Conservation (phyloP, 2,797 vertebrate species). For the Pangasius mekongensis region DNA sequence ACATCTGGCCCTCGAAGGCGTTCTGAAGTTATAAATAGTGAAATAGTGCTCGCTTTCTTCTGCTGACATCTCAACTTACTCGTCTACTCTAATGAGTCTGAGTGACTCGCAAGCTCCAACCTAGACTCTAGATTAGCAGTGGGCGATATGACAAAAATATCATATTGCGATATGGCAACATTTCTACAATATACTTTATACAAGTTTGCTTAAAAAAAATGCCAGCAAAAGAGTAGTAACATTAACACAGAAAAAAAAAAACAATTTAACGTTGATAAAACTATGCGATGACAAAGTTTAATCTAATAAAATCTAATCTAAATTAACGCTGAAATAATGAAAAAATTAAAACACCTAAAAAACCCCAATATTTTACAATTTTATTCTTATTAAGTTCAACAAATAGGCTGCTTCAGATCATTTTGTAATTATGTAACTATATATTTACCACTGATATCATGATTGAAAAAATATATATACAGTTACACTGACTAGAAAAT, state of each 20-base stretch:
- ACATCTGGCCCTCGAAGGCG: constrained; percentile 12
- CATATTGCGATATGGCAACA: neutral
- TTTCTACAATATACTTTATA: neutral
- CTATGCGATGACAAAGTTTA: too few species aligned
- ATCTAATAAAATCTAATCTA: too few species aligned
- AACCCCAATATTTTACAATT: neutral
- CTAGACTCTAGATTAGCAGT: neutral
- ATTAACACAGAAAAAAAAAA: neutral
- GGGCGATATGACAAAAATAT: neutral
- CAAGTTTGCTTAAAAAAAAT: neutral
- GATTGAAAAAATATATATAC: too few species aligned
- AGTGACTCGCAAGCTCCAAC: neutral
- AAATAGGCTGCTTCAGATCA: too few species aligned
- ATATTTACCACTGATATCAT: too few species aligned
- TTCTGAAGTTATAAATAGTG: constrained; percentile 5
- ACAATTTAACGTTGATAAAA: neutral
- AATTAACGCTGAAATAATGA: neutral
- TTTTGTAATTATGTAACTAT: too few species aligned
- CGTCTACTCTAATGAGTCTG: neutral
- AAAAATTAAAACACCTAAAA: neutral
- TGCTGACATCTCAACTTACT: neutral
- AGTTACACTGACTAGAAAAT: too few species aligned
- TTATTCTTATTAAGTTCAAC: neutral
- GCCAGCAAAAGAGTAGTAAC: neutral
- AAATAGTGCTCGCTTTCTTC: neutral